These are phyloP conservation scores for Drosophila limbata DNA, from an alignment of 2,888 invertebrate genomes.

Conservation along the genomic window DNA sequence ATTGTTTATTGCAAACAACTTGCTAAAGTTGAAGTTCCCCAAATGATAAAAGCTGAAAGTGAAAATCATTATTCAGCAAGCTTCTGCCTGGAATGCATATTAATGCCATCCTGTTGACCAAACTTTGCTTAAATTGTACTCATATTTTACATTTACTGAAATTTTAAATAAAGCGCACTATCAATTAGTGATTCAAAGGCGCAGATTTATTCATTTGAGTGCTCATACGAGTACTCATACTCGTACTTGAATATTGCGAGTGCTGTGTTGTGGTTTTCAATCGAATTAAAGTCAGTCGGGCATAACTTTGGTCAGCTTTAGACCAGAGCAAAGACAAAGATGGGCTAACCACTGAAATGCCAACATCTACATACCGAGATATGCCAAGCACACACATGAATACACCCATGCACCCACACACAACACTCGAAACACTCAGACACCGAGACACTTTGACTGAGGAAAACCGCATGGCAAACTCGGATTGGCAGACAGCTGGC, in stretches of 20 bases:
- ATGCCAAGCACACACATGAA: constrained; percentile 39
- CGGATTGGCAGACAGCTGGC: constrained; percentile 21
- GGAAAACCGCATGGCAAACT: constrained; percentile 48
- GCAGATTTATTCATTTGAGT: constrained; percentile 4
- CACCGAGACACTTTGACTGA: constrained; percentile 21
- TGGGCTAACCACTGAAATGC: constrained; percentile 50
- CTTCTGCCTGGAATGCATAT: constrained; percentile 25
- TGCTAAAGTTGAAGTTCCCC: background rate
- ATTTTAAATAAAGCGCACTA: constrained; percentile 4
- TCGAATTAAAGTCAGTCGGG: constrained; percentile 48
- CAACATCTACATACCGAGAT: constrained; percentile 38
- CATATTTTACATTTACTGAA: too few species aligned
- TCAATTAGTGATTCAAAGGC: constrained; percentile 50
- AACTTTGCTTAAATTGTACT: constrained; percentile 3
- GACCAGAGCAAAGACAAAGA: constrained; percentile 33
- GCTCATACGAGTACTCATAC: background rate
- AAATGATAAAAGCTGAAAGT: background rate
- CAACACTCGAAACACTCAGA: background rate
- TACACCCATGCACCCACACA: constrained; percentile 6
- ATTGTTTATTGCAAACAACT: background rate
- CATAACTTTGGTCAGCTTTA: constrained; percentile 35
- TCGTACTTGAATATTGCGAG: background rate
- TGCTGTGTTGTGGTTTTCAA: constrained; percentile 35
- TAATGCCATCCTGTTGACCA: constrained; percentile 20
- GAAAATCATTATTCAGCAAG: constrained; percentile 26